phyloP scores from a whole-genome alignment of 2,113 vertebrate genomes.

The Ptilonorhynchus violaceus region DNA sequence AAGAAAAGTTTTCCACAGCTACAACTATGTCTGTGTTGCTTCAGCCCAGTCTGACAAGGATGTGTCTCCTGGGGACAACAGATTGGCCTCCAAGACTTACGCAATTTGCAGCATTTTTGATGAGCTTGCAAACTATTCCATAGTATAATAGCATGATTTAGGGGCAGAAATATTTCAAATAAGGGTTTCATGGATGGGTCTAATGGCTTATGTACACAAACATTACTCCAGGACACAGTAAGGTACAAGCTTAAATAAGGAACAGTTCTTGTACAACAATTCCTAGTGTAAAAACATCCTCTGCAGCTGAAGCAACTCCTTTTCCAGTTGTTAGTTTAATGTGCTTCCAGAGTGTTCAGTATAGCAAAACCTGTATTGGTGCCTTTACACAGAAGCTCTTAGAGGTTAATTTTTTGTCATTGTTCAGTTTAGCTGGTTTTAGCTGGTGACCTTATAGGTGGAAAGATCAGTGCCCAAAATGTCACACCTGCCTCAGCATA shows the following conservation, averaged over 20 bases:
- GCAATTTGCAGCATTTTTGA: not conserved
- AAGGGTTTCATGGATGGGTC: rapidly evolving
- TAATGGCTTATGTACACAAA: not conserved
- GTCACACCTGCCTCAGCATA: not conserved
- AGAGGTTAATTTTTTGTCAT: not conserved
- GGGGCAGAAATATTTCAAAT: not conserved
- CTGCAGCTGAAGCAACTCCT: not conserved
- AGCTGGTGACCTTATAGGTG: not conserved
- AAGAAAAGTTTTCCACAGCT: not conserved
- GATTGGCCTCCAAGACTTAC: not conserved
- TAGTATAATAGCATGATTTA: not conserved
- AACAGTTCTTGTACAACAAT: not conserved
- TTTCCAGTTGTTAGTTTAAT: not conserved
- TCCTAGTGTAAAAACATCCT: not conserved
- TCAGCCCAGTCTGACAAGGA: not conserved
- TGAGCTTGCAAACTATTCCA: not conserved
- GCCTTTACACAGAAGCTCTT: not conserved
- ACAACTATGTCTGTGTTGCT: not conserved
- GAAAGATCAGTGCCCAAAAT: not conserved
- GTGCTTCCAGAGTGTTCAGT: not conserved
- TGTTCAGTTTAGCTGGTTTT: not conserved
- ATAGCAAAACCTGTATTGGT: not conserved
- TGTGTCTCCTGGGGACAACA: not conserved
- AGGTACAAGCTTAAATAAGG: not conserved
- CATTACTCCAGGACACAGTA: not conserved